These are phyloP conservation scores for Metallyticus violacea DNA, from an alignment of 2,888 invertebrate species.

Conservation along the genomic window DNA sequence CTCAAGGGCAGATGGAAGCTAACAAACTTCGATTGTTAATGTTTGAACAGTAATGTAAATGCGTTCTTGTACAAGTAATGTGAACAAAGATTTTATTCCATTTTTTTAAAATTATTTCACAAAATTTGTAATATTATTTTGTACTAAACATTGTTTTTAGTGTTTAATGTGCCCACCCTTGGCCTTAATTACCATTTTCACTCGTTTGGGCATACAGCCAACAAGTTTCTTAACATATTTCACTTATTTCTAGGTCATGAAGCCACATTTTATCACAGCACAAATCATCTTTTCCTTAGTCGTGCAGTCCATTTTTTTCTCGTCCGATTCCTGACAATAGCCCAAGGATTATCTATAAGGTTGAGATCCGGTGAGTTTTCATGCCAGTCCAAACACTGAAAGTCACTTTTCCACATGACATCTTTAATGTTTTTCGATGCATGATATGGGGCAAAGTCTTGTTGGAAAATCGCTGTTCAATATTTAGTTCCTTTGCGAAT, in stretches of 20 bases:
- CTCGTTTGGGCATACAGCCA: not conserved
- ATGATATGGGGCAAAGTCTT: not conserved
- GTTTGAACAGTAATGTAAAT: too few relatives aligned
- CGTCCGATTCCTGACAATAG: not conserved
- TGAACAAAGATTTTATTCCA: too few relatives aligned
- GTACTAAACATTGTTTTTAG: not conserved
- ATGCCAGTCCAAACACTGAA: too few relatives aligned
- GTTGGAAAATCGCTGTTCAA: not conserved
- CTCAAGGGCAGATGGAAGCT: too few relatives aligned
- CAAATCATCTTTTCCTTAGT: not conserved
- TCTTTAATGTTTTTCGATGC: not conserved
- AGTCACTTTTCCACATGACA: not conserved
- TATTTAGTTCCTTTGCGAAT: not conserved
- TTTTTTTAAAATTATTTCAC: too few relatives aligned
- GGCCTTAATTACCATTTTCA: not conserved
- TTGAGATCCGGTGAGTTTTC: too few relatives aligned
- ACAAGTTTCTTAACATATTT: too few relatives aligned
- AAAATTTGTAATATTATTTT: too few relatives aligned
- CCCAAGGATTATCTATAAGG: not conserved
- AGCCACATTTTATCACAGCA: too few relatives aligned
- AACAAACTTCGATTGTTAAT: too few relatives aligned
- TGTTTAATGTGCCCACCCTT: not conserved
- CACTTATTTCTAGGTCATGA: too few relatives aligned
- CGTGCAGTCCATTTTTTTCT: not conserved
- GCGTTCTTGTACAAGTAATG: too few relatives aligned